Conservation (phyloP, 2,113 vertebrate genomes). For the Struthio camelus region DNA sequence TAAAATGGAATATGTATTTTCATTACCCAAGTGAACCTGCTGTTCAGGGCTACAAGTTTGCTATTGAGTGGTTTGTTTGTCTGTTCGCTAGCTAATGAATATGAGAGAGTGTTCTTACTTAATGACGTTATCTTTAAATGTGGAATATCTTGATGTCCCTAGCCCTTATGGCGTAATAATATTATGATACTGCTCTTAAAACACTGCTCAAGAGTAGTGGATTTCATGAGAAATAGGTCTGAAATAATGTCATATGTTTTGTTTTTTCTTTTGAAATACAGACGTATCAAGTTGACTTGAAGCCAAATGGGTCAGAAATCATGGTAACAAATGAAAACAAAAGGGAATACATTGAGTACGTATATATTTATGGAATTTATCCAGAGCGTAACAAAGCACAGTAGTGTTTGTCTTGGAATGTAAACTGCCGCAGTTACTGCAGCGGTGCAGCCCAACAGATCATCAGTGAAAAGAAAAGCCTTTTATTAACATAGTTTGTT, state of each 20-base stretch:
- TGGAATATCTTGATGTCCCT: background rate
- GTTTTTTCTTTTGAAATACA: constrained; percentile 52
- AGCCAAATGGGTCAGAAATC: constrained; percentile 95
- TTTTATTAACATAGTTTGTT: background rate
- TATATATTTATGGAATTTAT: background rate
- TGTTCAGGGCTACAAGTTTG: background rate
- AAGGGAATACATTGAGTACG: constrained; percentile 96
- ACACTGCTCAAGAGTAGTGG: background rate
- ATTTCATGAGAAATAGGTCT: background rate
- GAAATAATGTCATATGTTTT: background rate
- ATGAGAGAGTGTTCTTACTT: too few relatives aligned
- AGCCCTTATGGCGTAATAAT: background rate
- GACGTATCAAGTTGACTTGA: constrained; percentile 98
- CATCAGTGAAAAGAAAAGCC: background rate
- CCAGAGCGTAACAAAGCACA: background rate
- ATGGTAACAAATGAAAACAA: constrained; percentile 99
- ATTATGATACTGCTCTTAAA: background rate
- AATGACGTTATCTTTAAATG: background rate
- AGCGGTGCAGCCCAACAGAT: too few relatives aligned
- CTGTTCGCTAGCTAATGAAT: background rate
- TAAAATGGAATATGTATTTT: background rate
- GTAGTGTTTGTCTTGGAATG: rapidly evolving
- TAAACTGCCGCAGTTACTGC: background rate
- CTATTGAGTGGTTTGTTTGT: background rate
- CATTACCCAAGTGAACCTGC: background rate